Evolutionary conservation across 2,797 vertebrate species (phyloP), one percentile per base, ranked within the genome.

Genomic region (Lagocephalus sceleratus): DNA sequence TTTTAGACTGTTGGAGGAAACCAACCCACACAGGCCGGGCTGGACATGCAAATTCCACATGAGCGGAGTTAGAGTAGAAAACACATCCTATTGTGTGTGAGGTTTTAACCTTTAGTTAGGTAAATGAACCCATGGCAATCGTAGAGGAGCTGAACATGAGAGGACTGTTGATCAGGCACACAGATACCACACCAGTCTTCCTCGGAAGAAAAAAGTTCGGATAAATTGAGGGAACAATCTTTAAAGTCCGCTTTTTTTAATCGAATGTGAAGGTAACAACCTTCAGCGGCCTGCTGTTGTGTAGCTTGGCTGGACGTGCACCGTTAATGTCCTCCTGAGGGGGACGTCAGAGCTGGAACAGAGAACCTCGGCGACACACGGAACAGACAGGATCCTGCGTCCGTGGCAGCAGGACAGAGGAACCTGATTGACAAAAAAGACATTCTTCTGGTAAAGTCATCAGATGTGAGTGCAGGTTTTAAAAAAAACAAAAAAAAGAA

Each of bases 241-340:
- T 53, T 75, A 75, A 63, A 0, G 0, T 63, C 71, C 47, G 54
- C 84, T 83, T 79, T 83, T 81, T 91, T 91, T 87, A 81, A 76
- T 46, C 39, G 5, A 60, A 73, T 79, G 81, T 90, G 38, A 76
- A 79, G 86, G 85, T 75, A 78, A 84, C 66, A 64, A 85, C 84
- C 80, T 81, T 73, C 66, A 79, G 87, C 84, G 89, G 66, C 73
- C 82, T 76, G 61, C 66, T 55, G 56, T 70, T 78, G 73, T 82
- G 53, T 75, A 62, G 76, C 43, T 32, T 64, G 60, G 68, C 65
- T 55, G 68, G 62, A 73, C 55, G 51, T 60, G 71, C 25, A 21
- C 63, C 79, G 68, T 70, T 51, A 73, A 81, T 51, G 71, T 78
- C 56, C 72, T 88, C 76, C 79, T 62, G 69, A 85, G 83, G 86